phyloP scores from a whole-genome alignment of 1,140 invertebrate species.

The Caenorhabditis brenneri region DNA sequence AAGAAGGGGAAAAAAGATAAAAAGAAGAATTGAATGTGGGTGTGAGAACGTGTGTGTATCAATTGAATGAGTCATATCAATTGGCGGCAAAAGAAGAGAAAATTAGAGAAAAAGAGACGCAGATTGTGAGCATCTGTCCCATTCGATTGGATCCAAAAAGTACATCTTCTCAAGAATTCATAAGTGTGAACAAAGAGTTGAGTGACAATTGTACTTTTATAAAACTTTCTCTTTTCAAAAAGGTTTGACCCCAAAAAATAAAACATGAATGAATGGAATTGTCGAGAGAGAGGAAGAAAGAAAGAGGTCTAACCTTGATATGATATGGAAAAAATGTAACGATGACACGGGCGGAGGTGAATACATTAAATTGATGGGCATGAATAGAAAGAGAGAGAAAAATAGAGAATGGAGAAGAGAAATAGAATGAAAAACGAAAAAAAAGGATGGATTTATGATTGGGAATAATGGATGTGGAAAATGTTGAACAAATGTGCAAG shows the following conservation, averaged over 20 bases:
- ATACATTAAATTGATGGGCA: slow-evolving; percentile 32
- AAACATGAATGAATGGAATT: neutral
- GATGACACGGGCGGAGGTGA: slow-evolving; percentile 18
- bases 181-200: neutral
- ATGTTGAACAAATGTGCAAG: neutral
- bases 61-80: slow-evolving; percentile 10
- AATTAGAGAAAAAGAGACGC: neutral
- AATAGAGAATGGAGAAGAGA: neutral
- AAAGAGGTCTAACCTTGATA: slow-evolving; percentile 20
- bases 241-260: neutral
- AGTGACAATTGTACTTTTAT: neutral
- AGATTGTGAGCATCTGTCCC: neutral
- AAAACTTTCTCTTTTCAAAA: neutral
- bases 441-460: neutral
- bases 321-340: slow-evolving; percentile 43
- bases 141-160: neutral
- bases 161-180: neutral
- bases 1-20: neutral
- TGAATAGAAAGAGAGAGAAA: neutral
- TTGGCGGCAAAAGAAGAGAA: neutral
- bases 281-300: neutral
- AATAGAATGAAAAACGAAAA: neutral
- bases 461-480: neutral
- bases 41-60: neutral
- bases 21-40: neutral